A percentile compares a stretch with the other conserved stretches of the same genome.
These are phyloP conservation scores for Hyla sarda DNA, from an alignment of 2,113 vertebrate species.

Conservation along the genomic window DNA sequence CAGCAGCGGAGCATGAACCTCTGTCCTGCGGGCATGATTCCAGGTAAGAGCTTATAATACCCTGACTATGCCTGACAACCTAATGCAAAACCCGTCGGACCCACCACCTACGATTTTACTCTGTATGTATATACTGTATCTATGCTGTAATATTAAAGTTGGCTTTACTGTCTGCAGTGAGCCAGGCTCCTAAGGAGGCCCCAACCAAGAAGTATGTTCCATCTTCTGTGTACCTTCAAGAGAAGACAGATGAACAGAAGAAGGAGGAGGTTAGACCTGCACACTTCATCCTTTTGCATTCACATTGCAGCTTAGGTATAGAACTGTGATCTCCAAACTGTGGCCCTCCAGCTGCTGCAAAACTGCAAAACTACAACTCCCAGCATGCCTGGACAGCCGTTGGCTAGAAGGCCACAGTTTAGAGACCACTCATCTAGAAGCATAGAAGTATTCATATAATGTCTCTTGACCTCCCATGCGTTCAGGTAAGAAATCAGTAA, in stretches of 20 bases:
- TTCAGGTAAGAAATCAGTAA: too few species aligned
- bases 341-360: too few species aligned
- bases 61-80: too few species aligned
- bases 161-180: conserved; percentile 75
- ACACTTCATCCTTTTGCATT: too few species aligned
- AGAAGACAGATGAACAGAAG: conserved; percentile 95
- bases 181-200: conserved; percentile 86
- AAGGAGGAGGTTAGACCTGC: conserved; percentile 87
- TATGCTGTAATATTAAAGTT: neutral
- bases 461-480: too few species aligned
- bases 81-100: neutral
- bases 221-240: conserved; percentile 85
- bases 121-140: neutral
- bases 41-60: conserved; percentile 73
- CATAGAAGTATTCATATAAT: too few species aligned
- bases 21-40: conserved; percentile 83
- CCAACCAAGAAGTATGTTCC: conserved; percentile 82
- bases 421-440: too few species aligned
- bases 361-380: too few species aligned
- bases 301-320: neutral
- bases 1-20: conserved; percentile 79
- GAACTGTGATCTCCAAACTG: too few species aligned
- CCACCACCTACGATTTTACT: neutral
- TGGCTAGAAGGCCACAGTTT: too few species aligned
- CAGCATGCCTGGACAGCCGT: too few species aligned